A percentile compares a stretch with the other conserved stretches of the same genome.
Evolutionary conservation across 2,888 invertebrate genomes (phyloP).

Genomic region (Eupithecia inturbata): DNA sequence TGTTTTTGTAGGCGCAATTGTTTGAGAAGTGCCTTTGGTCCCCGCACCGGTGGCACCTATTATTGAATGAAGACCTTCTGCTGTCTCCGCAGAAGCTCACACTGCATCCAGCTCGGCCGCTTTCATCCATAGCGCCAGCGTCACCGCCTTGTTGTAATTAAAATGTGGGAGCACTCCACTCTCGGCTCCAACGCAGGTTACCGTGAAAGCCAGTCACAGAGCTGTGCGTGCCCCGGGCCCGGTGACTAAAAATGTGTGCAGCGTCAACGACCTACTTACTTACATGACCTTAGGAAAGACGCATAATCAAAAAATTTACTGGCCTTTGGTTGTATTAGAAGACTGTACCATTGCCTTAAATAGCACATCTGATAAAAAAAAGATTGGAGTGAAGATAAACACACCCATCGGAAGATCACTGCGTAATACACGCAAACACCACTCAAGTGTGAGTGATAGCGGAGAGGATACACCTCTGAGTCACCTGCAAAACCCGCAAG

Average conservation of each 20-base stretch:
- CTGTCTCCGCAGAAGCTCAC: too few relatives aligned
- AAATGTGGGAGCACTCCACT: background rate
- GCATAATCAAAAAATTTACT: background rate
- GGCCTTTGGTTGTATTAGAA: background rate
- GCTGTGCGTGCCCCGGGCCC: background rate
- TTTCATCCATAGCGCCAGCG: too few relatives aligned
- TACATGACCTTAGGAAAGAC: background rate
- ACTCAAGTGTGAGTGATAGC: background rate
- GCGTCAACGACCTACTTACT: background rate
- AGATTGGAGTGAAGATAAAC: background rate
- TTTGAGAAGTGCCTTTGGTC: too few relatives aligned
- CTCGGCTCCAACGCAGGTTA: background rate
- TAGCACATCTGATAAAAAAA: background rate
- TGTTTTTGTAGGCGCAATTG: too few relatives aligned
- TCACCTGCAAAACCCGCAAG: background rate
- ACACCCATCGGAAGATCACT: background rate
- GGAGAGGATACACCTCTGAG: slow-evolving; percentile 5
- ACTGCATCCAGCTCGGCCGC: too few relatives aligned
- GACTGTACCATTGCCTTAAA: background rate
- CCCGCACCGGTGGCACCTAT: too few relatives aligned
- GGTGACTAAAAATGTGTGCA: background rate
- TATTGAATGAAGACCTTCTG: too few relatives aligned
- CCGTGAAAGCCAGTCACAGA: background rate
- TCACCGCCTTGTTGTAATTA: too few relatives aligned
- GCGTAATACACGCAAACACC: background rate